A percentile compares a stretch with the other conserved stretches of the same genome.
These are phyloP conservation scores for Zootermopsis nevadensis DNA, from an alignment of 2,888 invertebrate species.

Conservation along the genomic window DNA sequence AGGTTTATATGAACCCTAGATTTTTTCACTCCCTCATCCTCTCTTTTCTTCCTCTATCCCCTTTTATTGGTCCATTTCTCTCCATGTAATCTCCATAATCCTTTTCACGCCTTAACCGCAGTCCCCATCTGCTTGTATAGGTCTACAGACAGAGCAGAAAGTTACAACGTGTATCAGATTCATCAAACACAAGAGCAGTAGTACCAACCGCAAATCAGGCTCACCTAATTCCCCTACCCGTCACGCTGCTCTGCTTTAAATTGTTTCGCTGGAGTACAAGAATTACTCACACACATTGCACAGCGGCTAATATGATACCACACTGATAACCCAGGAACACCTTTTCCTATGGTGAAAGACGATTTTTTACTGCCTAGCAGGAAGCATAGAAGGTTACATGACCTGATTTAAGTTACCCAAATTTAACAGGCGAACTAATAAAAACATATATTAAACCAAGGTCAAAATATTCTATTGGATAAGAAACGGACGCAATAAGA, in stretches of 20 bases:
- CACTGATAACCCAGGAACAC: neutral
- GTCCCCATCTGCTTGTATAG: neutral
- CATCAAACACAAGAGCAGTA: neutral
- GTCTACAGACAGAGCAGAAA: neutral
- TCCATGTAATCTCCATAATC: constrained; percentile 39
- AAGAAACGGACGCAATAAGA: no score
- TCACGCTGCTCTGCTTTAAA: constrained; percentile 24
- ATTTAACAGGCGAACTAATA: no score
- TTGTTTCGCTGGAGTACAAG: constrained; percentile 18
- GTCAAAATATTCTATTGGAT: no score
- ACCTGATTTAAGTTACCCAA: neutral
- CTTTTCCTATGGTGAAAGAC: neutral
- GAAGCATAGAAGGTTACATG: neutral
- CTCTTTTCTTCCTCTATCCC: constrained; percentile 18
- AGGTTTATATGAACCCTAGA: constrained; percentile 15
- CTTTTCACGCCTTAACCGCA: neutral
- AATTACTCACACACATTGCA: no score
- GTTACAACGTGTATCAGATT: neutral
- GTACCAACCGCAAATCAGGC: neutral
- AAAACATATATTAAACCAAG: no score
- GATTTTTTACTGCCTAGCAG: neutral
- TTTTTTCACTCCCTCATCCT: neutral
- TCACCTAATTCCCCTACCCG: constrained; percentile 8
- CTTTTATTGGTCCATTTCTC: constrained; percentile 36
- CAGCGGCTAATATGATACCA: neutral